phyloP scores from a whole-genome alignment of 2,888 invertebrate species.

The Agriotes lineatus region DNA sequence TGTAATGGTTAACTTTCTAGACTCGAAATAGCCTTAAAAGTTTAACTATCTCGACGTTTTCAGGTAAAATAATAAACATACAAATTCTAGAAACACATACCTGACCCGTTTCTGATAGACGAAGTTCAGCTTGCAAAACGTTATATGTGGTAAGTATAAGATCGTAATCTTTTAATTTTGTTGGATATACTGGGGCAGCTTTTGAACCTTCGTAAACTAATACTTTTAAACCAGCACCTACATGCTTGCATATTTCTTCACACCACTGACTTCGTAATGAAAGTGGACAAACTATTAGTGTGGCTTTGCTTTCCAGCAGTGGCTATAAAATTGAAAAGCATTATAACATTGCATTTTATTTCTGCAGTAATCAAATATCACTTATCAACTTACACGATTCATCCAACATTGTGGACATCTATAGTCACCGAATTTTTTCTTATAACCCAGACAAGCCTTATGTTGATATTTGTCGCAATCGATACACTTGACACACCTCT shows the following conservation, averaged over 20 bases:
- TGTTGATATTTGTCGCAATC: conserved; percentile 75
- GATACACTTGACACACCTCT: conserved; percentile 66
- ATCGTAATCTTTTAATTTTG: conserved; percentile 74
- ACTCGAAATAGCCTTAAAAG: no score
- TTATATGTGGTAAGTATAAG: conserved; percentile 81
- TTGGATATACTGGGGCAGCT: conserved; percentile 72
- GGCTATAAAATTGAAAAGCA: conserved; percentile 56
- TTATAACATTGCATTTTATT: neutral
- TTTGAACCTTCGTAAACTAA: conserved; percentile 68
- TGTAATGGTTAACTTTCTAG: no score
- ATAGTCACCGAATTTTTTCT: conserved; percentile 65
- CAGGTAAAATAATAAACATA: no score
- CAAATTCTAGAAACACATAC: conserved; percentile 44
- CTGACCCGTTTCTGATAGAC: conserved; percentile 70
- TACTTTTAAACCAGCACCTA: conserved; percentile 68
- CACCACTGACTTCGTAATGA: conserved; percentile 80
- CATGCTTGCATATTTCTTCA: conserved; percentile 76
- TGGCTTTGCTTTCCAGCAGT: conserved; percentile 71
- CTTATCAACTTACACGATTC: conserved; percentile 49
- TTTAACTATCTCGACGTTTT: no score
- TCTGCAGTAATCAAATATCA: neutral
- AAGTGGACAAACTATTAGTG: conserved; percentile 79
- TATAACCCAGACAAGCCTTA: conserved; percentile 71
- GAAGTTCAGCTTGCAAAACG: conserved; percentile 73
- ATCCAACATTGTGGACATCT: conserved; percentile 78